phyloP scores from a whole-genome alignment of 2,888 invertebrate genomes.

The Odontothrips loti region DNA sequence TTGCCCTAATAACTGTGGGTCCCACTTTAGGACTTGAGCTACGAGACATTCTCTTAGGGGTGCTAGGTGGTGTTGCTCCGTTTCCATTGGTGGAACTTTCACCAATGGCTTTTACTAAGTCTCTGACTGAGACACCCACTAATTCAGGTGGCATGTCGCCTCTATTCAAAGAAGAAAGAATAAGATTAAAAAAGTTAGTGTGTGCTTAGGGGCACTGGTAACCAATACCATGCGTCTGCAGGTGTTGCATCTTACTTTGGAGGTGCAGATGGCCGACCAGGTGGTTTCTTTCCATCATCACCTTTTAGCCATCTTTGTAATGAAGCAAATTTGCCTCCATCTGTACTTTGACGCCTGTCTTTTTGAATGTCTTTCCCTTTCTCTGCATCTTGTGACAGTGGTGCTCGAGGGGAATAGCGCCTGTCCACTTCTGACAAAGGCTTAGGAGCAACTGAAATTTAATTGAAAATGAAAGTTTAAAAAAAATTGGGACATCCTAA shows the following conservation, averaged over 20 bases:
- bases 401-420: neutral
- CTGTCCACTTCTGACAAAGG: neutral
- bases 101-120: constrained; percentile 67
- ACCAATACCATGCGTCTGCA: neutral
- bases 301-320: constrained; percentile 57
- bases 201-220: constrained; percentile 29
- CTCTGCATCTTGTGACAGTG: constrained; percentile 37
- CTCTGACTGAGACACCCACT: constrained; percentile 64
- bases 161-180: constrained; percentile 13
- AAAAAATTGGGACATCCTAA: neutral
- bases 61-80: constrained; percentile 65
- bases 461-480: neutral
- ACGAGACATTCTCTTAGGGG: constrained; percentile 52
- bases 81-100: constrained; percentile 76
- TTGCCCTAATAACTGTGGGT: constrained; percentile 27
- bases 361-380: constrained; percentile 38
- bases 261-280: neutral
- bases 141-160: constrained; percentile 51
- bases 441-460: neutral
- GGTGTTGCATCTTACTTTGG: neutral
- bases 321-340: constrained; percentile 20
- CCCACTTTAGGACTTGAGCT: constrained; percentile 41
- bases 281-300: constrained; percentile 47
- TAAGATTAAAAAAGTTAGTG: neutral
- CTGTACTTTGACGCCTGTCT: neutral